phyloP scores from a whole-genome alignment of 2,888 invertebrate genomes.

The Cinara cedri region DNA sequence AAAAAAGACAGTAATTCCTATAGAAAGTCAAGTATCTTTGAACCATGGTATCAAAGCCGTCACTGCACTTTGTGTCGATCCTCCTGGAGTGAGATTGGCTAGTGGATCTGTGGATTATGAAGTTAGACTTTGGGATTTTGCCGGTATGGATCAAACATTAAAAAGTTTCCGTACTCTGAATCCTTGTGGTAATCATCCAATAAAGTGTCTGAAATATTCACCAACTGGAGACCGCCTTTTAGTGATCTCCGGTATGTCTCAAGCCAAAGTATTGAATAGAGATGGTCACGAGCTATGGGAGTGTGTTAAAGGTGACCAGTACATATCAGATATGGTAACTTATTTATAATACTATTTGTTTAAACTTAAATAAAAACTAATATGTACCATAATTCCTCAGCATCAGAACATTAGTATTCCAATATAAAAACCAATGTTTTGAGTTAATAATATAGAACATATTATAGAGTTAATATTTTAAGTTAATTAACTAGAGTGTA shows the following conservation, averaged over 20 bases:
- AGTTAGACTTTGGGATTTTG: constrained; percentile 97
- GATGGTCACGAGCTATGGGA: constrained; percentile 93
- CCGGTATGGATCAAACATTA: constrained; percentile 94
- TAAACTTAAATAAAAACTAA: no score
- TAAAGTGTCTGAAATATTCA: constrained; percentile 87
- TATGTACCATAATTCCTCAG: no score
- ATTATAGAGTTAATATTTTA: no score
- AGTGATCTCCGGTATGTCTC: constrained; percentile 89
- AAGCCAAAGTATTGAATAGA: constrained; percentile 91
- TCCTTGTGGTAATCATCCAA: constrained; percentile 95
- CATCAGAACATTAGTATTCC: no score
- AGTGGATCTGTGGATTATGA: constrained; percentile 96
- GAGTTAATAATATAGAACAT: no score
- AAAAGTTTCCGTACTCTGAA: constrained; percentile 90
- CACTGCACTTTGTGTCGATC: constrained; percentile 88
- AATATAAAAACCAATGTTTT: no score
- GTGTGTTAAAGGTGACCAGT: constrained; percentile 94
- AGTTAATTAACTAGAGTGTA: no score
- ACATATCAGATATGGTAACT: constrained; percentile 83
- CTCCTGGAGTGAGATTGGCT: constrained; percentile 88
- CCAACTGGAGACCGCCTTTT: constrained; percentile 92
- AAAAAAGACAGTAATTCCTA: constrained; percentile 67
- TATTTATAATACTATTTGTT: not conserved
- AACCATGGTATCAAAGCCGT: constrained; percentile 89
- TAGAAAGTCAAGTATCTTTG: constrained; percentile 80